Conservation (phyloP, 2,797 vertebrate species). For the Malurus leucopterus region DNA sequence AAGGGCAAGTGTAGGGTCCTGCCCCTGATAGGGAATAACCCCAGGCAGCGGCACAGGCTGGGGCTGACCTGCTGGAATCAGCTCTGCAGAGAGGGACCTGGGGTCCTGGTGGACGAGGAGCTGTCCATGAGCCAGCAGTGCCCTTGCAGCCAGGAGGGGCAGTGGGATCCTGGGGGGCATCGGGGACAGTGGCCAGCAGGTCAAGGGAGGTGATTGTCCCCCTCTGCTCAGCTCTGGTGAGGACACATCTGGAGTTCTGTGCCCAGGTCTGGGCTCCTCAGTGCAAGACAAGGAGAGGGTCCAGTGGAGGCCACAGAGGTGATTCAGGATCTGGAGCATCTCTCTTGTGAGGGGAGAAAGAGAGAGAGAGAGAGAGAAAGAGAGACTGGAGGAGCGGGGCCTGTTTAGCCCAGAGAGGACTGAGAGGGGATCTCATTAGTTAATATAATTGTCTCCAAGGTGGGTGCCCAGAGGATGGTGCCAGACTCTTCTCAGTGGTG, state of each 20-base stretch:
- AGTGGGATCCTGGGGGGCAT: neutral
- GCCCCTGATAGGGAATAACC: neutral
- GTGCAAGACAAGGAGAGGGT: neutral
- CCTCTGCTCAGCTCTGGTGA: neutral
- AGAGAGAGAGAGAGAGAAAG: neutral
- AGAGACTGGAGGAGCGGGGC: neutral
- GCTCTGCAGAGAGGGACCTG: neutral
- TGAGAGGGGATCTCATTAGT: neutral
- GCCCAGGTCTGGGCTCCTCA: neutral
- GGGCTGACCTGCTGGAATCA: neutral
- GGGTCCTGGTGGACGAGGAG: neutral
- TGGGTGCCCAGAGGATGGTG: neutral
- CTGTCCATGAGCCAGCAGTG: neutral
- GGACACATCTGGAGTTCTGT: neutral
- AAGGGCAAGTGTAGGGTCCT: neutral
- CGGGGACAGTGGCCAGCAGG: neutral
- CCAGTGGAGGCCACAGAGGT: accelerated
- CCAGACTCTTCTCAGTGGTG: neutral
- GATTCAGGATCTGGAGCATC: no score
- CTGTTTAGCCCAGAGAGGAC: neutral
- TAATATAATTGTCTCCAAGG: neutral
- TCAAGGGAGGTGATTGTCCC: neutral
- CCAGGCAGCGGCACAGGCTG: neutral
- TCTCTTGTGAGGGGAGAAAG: neutral
- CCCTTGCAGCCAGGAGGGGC: neutral